A percentile compares a stretch with the other conserved stretches of the same genome.
These are phyloP conservation scores for Cataglyphis albicans DNA, from an alignment of 2,888 invertebrate species.

Conservation along the genomic window DNA sequence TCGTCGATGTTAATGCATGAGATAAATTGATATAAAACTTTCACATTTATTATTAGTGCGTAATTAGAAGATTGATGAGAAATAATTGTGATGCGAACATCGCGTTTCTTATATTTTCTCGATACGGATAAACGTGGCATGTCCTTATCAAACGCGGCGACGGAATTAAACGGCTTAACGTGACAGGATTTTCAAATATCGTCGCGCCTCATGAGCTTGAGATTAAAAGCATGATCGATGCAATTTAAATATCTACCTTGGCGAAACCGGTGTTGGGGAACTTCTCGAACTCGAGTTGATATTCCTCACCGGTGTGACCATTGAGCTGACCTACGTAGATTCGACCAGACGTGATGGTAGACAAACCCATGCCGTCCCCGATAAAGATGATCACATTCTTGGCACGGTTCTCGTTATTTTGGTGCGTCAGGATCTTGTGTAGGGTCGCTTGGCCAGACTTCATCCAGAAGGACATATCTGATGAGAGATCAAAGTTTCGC, in stretches of 20 bases:
- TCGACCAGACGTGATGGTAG: slow-evolving; percentile 89
- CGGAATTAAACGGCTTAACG: slow-evolving; percentile 49
- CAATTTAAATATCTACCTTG: slow-evolving; percentile 86
- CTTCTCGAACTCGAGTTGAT: slow-evolving; percentile 88
- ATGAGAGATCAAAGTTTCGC: slow-evolving; percentile 54
- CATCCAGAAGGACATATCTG: slow-evolving; percentile 84
- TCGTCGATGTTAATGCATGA: not conserved
- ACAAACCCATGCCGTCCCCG: slow-evolving; percentile 90
- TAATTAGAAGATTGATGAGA: slow-evolving; percentile 1
- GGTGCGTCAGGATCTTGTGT: slow-evolving; percentile 77
- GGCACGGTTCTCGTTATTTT: slow-evolving; percentile 85
- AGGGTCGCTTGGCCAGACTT: slow-evolving; percentile 83
- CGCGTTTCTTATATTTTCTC: slow-evolving; percentile 37
- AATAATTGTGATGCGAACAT: slow-evolving; percentile 35
- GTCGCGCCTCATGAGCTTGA: slow-evolving; percentile 21
- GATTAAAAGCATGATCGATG: slow-evolving; percentile 35
- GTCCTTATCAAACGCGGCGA: slow-evolving; percentile 43
- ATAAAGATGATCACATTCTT: slow-evolving; percentile 90
- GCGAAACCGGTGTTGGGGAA: slow-evolving; percentile 89
- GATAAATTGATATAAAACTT: not conserved
- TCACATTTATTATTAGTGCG: not conserved
- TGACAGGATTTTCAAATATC: slow-evolving; percentile 41
- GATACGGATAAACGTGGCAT: slow-evolving; percentile 15
- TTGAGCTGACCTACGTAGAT: slow-evolving; percentile 88
- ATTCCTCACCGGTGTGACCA: slow-evolving; percentile 88